Evolutionary conservation across 2,113 vertebrate genomes (phyloP).

Genomic region (Sardina pilchardus): DNA sequence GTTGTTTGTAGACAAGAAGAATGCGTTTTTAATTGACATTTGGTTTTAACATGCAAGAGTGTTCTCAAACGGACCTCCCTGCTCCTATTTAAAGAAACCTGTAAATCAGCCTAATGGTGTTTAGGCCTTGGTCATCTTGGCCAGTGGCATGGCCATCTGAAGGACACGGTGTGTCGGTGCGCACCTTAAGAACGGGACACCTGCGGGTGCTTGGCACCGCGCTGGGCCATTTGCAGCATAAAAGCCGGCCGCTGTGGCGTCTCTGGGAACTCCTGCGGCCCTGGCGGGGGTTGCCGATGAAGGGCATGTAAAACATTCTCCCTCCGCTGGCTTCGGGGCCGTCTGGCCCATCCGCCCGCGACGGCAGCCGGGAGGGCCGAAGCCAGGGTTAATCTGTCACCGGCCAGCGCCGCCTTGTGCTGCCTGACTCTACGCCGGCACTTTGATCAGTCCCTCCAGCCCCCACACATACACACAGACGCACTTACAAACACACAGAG

Average conservation of each 20-base stretch:
- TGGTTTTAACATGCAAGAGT: neutral
- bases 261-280: conserved; percentile 56
- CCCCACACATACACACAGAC: neutral
- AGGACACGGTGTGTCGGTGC: neutral
- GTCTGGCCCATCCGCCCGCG: conserved; percentile 21
- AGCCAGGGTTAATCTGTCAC: conserved; percentile 68
- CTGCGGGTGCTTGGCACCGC: neutral
- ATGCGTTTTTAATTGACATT: conserved; percentile 13
- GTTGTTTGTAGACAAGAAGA: conserved; percentile 55
- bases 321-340: conserved; percentile 26
- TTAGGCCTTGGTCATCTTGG: neutral
- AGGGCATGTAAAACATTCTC: conserved; percentile 36
- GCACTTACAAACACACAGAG: neutral
- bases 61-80: neutral
- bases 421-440: conserved; percentile 65
- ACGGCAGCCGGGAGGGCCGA: conserved; percentile 38
- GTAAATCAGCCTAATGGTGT: neutral
- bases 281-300: conserved; percentile 47
- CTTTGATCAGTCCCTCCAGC: conserved; percentile 74
- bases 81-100: neutral
- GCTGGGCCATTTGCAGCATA: neutral
- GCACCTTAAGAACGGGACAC: neutral
- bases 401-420: conserved; percentile 70
- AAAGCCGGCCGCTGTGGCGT: conserved; percentile 32
- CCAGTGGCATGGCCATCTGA: neutral